A percentile compares a stretch with the other conserved stretches of the same genome.
Conservation (phyloP, 2,113 vertebrate species). For the Strix aluco region DNA sequence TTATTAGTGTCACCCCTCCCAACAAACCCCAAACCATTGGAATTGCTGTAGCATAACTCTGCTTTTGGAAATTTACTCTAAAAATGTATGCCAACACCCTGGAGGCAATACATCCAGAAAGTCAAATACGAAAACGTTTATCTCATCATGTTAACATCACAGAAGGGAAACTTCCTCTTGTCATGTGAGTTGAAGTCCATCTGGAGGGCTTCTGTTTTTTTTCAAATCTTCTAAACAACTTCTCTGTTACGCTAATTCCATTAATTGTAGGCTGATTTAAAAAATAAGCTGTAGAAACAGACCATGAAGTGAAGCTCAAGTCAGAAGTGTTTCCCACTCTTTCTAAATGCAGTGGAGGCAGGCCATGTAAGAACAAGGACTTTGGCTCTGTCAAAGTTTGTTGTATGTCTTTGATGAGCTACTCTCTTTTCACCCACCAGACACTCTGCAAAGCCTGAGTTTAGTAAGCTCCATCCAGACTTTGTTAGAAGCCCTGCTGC, state of each 20-base stretch:
- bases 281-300: not conserved
- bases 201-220: not conserved
- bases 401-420: not conserved
- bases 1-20: not conserved
- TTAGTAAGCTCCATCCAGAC: not conserved
- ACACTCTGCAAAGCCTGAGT: not conserved
- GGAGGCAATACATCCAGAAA: not conserved
- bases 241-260: not conserved
- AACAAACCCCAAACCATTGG: not conserved
- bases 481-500: not conserved
- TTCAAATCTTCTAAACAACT: not conserved
- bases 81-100: not conserved
- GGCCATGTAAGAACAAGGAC: accelerated
- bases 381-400: not conserved
- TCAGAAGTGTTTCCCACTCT: not conserved
- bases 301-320: not conserved
- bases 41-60: not conserved
- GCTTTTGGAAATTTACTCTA: not conserved
- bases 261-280: not conserved
- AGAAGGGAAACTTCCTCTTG: not conserved
- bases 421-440: not conserved
- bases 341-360: not conserved
- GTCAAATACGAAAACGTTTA: not conserved
- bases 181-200: not conserved
- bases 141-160: not conserved